phyloP scores from a whole-genome alignment of 2,113 vertebrate species.

The Podiceps cristatus region DNA sequence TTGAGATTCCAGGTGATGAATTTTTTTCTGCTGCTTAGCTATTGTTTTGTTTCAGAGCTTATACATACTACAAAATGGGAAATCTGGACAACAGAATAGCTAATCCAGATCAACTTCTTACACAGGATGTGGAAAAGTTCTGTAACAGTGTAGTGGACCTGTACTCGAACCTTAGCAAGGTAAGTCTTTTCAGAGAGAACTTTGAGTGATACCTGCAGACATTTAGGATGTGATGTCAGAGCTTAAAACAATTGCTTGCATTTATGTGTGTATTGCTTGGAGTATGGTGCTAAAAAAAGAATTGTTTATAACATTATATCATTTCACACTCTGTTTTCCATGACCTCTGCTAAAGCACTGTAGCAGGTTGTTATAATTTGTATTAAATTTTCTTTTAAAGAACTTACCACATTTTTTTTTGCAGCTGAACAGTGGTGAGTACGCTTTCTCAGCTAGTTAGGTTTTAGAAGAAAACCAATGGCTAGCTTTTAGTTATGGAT shows the following conservation, averaged over 20 bases:
- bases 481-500: background rate
- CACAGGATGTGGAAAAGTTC: constrained; percentile 97
- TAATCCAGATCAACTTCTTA: constrained; percentile 96
- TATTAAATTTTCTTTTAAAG: background rate
- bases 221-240: background rate
- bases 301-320: background rate
- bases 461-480: background rate
- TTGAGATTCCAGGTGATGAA: background rate
- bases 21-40: background rate
- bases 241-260: background rate
- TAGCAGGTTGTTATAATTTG: background rate
- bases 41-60: constrained; percentile 81
- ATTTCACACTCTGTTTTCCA: background rate
- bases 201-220: background rate
- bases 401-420: rapidly evolving
- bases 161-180: constrained; percentile 98
- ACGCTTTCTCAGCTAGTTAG: background rate
- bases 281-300: background rate
- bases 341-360: background rate
- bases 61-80: constrained; percentile 99
- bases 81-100: constrained; percentile 98
- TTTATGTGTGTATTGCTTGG: background rate
- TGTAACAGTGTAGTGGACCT: constrained; percentile 98
- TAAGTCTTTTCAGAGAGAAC: constrained; percentile 60
- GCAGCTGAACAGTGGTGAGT: background rate